Conservation (phyloP, 2,888 invertebrate species). For the Taphrorychus bicolor region DNA sequence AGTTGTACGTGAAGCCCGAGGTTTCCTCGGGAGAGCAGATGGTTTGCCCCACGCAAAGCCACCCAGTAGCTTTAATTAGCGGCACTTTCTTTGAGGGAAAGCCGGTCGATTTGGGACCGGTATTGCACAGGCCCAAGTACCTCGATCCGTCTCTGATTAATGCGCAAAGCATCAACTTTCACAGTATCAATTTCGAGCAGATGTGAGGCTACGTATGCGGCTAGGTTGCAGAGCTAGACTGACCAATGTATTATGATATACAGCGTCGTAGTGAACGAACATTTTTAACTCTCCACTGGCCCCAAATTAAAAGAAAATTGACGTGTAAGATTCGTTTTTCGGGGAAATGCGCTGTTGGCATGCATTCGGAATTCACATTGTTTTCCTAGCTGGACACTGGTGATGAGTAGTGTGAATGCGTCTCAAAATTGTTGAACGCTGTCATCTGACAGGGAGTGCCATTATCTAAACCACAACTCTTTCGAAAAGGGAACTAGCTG, state of each 20-base stretch:
- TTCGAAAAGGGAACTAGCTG: neutral
- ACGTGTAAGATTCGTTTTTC: too few species aligned
- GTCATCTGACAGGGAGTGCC: neutral
- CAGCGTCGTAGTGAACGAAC: too few species aligned
- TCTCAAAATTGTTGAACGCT: neutral
- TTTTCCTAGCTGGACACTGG: too few species aligned
- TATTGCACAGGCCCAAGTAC: constrained; percentile 61
- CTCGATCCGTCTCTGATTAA: constrained; percentile 51
- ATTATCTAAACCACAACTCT: neutral
- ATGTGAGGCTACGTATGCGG: constrained; percentile 64
- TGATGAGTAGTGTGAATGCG: too few species aligned
- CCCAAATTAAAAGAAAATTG: too few species aligned
- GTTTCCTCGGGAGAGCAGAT: constrained; percentile 34
- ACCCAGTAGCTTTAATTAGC: constrained; percentile 71
- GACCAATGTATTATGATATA: too few species aligned
- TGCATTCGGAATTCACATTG: too few species aligned
- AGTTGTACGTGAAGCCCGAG: neutral
- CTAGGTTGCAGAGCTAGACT: too few species aligned
- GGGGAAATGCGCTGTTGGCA: too few species aligned
- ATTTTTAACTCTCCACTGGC: too few species aligned
- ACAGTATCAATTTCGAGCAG: constrained; percentile 78
- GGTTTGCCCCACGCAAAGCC: constrained; percentile 48
- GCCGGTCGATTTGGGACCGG: constrained; percentile 72
- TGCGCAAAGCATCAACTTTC: constrained; percentile 73
- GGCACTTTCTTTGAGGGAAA: constrained; percentile 72